A percentile compares a stretch with the other conserved stretches of the same genome.
These are phyloP conservation scores for Sebastes glaucus DNA, from an alignment of 2,797 vertebrate species.

Conservation along the genomic window DNA sequence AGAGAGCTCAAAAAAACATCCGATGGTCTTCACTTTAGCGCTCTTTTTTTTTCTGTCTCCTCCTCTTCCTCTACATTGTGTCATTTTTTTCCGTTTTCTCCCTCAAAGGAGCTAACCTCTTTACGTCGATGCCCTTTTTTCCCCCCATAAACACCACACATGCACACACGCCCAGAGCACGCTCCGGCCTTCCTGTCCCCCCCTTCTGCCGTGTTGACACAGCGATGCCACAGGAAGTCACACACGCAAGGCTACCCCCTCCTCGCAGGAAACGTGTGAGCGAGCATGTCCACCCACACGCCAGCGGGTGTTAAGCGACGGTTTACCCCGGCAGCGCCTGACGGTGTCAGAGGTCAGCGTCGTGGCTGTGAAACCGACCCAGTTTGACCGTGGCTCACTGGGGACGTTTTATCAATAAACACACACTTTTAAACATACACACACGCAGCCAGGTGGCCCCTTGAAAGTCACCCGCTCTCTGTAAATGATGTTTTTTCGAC, in stretches of 20 bases:
- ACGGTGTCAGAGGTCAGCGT: constrained; percentile 34
- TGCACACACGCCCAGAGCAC: constrained; percentile 15
- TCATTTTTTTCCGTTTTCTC: neutral
- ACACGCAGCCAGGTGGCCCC: constrained; percentile 25
- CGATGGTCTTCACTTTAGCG: neutral
- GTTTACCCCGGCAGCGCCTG: constrained; percentile 46
- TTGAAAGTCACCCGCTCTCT: constrained; percentile 18
- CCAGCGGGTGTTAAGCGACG: constrained; percentile 34
- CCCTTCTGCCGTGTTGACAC: constrained; percentile 69
- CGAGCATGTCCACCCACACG: neutral
- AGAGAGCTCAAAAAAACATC: neutral
- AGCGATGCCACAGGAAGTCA: constrained; percentile 64
- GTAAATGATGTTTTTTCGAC: constrained; percentile 32
- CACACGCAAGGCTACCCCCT: neutral
- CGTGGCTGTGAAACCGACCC: neutral
- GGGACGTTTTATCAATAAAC: constrained; percentile 48
- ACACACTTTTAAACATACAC: constrained; percentile 20
- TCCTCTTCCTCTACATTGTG: constrained; percentile 46
- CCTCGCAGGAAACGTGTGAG: constrained; percentile 53
- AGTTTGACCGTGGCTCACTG: neutral
- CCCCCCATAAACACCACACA: constrained; percentile 10
- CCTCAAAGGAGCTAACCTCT: neutral
- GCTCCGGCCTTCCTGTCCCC: constrained; percentile 60
- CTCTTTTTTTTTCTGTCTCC: neutral
- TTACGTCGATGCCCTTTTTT: neutral